Conservation (phyloP, 2,888 invertebrate species). For the Epiblema foenella region DNA sequence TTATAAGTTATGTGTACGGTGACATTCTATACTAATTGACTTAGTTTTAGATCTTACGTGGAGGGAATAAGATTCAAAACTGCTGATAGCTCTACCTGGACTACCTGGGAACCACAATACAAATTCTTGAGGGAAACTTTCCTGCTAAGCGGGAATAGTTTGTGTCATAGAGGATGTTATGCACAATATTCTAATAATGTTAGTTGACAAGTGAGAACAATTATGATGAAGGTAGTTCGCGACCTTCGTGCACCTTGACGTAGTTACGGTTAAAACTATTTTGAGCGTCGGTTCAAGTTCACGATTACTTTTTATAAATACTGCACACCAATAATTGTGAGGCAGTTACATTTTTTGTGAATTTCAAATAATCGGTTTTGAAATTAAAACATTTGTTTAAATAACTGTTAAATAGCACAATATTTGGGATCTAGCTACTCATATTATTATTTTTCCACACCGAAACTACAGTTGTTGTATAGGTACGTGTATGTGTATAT, state of each 20-base stretch:
- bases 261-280: background rate
- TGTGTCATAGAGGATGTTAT: constrained; percentile 6
- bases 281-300: constrained; percentile 1
- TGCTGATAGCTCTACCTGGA: background rate
- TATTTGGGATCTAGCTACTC: too few species aligned
- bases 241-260: background rate
- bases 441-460: too few species aligned
- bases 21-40: background rate
- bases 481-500: background rate
- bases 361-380: background rate
- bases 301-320: background rate
- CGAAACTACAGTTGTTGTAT: background rate
- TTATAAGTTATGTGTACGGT: constrained; percentile 14
- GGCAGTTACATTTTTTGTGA: too few species aligned
- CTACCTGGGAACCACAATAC: constrained; percentile 18
- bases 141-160: constrained; percentile 30
- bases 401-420: too few species aligned
- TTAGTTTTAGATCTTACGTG: background rate
- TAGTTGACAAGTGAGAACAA: constrained; percentile 6
- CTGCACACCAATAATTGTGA: too few species aligned
- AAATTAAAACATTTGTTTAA: too few species aligned
- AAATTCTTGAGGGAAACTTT: constrained; percentile 37
- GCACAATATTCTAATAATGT: constrained; percentile 1
- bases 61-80: constrained; percentile 3
- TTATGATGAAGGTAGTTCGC: constrained; percentile 12